Conservation (phyloP, 1,140 invertebrate species). For the Drosophila melanogaster region DNA sequence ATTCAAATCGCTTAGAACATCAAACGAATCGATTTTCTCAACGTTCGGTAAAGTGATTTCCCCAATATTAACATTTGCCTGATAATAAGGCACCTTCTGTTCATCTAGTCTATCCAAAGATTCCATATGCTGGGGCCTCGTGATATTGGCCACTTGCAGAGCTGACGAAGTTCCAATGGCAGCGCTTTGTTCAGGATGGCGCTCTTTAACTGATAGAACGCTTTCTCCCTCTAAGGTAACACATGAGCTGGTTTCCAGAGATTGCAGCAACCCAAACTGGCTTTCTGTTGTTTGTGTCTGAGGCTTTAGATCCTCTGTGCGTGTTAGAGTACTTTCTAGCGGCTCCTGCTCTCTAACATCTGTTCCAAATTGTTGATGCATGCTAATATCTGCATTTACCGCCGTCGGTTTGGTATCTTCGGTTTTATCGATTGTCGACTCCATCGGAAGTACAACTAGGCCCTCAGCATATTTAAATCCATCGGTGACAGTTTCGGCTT, state of each 20-base stretch:
- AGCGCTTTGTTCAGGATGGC: slow-evolving; percentile 28
- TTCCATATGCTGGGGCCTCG: slow-evolving; percentile 47
- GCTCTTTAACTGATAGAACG: slow-evolving; percentile 15
- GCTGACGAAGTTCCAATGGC: slow-evolving; percentile 11
- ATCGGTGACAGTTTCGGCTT: slow-evolving; percentile 33
- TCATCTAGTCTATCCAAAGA: slow-evolving; percentile 26
- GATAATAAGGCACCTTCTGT: slow-evolving; percentile 2
- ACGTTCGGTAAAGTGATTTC: slow-evolving; percentile 50
- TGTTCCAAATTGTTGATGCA: slow-evolving; percentile 41
- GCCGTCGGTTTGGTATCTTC: slow-evolving; percentile 34
- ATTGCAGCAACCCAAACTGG: slow-evolving; percentile 41
- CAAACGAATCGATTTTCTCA: slow-evolving; percentile 23
- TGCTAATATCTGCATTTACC: slow-evolving; percentile 40
- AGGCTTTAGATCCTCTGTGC: slow-evolving; percentile 16
- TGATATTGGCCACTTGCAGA: slow-evolving; percentile 55
- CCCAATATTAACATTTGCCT: slow-evolving; percentile 45
- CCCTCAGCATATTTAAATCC: slow-evolving; percentile 44
- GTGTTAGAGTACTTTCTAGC: slow-evolving; percentile 35
- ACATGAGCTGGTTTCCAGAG: slow-evolving; percentile 45
- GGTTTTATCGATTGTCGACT: slow-evolving; percentile 26
- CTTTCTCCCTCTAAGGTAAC: slow-evolving; percentile 57
- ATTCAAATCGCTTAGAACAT: slow-evolving; percentile 41
- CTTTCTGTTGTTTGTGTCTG: slow-evolving; percentile 26
- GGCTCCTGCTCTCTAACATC: slow-evolving; percentile 44
- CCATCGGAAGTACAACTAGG: slow-evolving; percentile 39